These are phyloP conservation scores for Trichogramma pretiosum DNA, from an alignment of 1,140 invertebrate genomes.

Conservation along the genomic window DNA sequence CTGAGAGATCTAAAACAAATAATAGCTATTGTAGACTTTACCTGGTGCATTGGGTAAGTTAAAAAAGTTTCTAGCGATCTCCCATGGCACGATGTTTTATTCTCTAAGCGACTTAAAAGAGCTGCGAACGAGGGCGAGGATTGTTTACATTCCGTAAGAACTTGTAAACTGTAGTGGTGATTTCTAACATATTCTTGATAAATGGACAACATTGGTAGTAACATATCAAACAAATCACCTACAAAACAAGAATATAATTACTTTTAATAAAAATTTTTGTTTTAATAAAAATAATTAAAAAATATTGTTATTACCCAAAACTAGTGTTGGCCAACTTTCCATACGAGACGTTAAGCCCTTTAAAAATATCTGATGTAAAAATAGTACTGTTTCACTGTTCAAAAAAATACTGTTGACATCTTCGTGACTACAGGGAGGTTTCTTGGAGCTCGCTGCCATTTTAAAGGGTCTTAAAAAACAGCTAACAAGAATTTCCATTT, in stretches of 20 bases:
- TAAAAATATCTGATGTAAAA: slow-evolving; percentile 90
- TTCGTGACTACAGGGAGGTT: slow-evolving; percentile 86
- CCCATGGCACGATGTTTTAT: slow-evolving; percentile 77
- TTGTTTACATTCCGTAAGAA: slow-evolving; percentile 89
- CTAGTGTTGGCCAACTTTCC: slow-evolving; percentile 87
- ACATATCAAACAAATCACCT: slow-evolving; percentile 91
- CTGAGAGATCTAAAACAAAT: background rate
- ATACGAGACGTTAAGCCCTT: slow-evolving; percentile 87
- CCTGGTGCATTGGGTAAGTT: slow-evolving; percentile 93
- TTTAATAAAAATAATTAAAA: background rate
- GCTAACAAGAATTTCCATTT: slow-evolving; percentile 84
- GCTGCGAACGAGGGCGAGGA: slow-evolving; percentile 66
- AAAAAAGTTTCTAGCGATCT: slow-evolving; percentile 81
- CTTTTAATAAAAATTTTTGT: background rate
- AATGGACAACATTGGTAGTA: slow-evolving; percentile 86
- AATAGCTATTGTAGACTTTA: slow-evolving; percentile 37
- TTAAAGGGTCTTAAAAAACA: slow-evolving; percentile 86
- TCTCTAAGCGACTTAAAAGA: slow-evolving; percentile 74
- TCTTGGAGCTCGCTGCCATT: slow-evolving; percentile 90
- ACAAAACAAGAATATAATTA: slow-evolving; percentile 17
- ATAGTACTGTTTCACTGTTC: slow-evolving; percentile 88
- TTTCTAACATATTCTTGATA: slow-evolving; percentile 93
- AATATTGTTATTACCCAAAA: slow-evolving; percentile 56
- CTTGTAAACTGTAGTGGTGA: slow-evolving; percentile 90
- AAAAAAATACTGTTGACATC: slow-evolving; percentile 93